Evolutionary conservation across 2,888 invertebrate genomes (phyloP).

Genomic region (Athripsodes cinereus): DNA sequence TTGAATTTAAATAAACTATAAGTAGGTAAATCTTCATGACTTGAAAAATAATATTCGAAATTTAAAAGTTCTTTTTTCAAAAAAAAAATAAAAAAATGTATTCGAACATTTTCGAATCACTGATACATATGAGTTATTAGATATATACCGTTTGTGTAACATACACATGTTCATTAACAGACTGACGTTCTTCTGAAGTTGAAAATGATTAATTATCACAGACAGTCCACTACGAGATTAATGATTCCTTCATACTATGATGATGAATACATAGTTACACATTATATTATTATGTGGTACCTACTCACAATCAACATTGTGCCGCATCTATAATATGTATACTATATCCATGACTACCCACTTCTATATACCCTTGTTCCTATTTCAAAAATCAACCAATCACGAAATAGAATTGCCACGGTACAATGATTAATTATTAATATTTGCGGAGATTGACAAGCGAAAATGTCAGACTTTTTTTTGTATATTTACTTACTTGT

Average conservation of each 20-base stretch:
- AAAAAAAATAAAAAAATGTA: too few relatives aligned
- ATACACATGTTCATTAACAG: neutral
- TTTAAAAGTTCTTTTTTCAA: too few relatives aligned
- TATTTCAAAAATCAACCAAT: neutral
- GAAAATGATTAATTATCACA: neutral
- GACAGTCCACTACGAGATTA: neutral
- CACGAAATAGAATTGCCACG: neutral
- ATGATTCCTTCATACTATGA: neutral
- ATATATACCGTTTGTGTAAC: neutral
- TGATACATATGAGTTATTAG: too few relatives aligned
- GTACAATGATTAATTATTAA: neutral
- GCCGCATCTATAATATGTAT: neutral
- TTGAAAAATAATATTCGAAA: too few relatives aligned
- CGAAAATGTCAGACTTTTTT: neutral
- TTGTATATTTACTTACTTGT: neutral
- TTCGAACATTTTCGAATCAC: too few relatives aligned
- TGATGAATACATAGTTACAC: neutral
- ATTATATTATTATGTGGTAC: too few relatives aligned
- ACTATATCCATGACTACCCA: neutral
- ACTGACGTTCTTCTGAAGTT: constrained; percentile 1
- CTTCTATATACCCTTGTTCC: neutral
- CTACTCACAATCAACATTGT: too few relatives aligned
- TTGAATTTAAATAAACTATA: too few relatives aligned
- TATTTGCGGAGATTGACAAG: neutral
- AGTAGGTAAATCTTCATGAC: too few relatives aligned